phyloP scores from a whole-genome alignment of 2,888 invertebrate species.

The Lacanobia oleracea region DNA sequence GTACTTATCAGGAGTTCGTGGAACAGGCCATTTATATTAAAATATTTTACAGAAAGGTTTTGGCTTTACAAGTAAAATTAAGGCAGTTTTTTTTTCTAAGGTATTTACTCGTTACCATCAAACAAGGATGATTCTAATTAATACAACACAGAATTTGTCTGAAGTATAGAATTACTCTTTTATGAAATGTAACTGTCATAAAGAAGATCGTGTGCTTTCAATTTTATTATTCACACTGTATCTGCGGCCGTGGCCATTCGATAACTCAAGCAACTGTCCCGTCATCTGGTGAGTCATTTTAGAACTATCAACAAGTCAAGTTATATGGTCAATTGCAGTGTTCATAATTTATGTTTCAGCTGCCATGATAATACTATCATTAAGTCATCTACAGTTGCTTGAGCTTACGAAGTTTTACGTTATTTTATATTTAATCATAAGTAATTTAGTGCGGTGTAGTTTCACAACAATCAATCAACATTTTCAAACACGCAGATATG shows the following conservation, averaged over 20 bases:
- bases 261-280: conserved; percentile 48
- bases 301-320: conserved; percentile 35
- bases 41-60: conserved; percentile 1
- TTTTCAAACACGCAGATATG: conserved; percentile 27
- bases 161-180: conserved; percentile 4
- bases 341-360: conserved; percentile 32
- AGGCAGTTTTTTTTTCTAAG: background rate
- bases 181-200: background rate
- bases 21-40: background rate
- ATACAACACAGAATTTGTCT: conserved; percentile 13
- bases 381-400: conserved; percentile 24
- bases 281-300: conserved; percentile 18
- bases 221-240: conserved; percentile 13
- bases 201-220: background rate
- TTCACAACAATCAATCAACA: conserved; percentile 26
- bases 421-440: conserved; percentile 49
- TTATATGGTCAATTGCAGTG: conserved; percentile 12
- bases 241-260: conserved; percentile 13
- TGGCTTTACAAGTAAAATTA: background rate
- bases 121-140: conserved; percentile 14
- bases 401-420: conserved; percentile 33
- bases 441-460: conserved; percentile 31
- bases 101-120: background rate
- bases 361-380: conserved; percentile 38
- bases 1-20: conserved; percentile 2